Evolutionary conservation across 2,888 invertebrate genomes (phyloP), one percentile per base, ranked within the genome.

Genomic region (Sylvicola cinctus): DNA sequence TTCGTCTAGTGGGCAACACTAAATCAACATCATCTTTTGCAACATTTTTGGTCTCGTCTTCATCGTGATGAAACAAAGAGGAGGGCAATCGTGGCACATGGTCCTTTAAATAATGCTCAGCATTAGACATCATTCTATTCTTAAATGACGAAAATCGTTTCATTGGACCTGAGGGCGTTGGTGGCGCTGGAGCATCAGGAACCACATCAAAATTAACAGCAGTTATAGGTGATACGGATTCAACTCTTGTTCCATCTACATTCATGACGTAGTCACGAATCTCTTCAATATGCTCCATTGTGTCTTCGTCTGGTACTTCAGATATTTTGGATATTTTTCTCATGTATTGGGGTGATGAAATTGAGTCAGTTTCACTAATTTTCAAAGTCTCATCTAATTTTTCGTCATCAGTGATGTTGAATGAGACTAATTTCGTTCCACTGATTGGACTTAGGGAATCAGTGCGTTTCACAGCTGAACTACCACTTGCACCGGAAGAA

Each of bases 91-190:
- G 62, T 50, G 49, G 69, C 52, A 45, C 64, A 59, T 36, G 65
- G 40, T 67, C 66, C 56, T 39, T 54, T 38, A 42, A 67, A 57
- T 46, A 68, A 3, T 63, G 51, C 45, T 68, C 67, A 2, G 66
- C 66, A 40, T 68, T 68, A 40, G 66, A 61, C 3, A 68, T 53
- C 39, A 69, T 42, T 51, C 61, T 57, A 36, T 56, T 50, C 40
- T 50, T 54, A 27, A 50, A 50, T 4, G 49, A 54, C 27, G 55
- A 57, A 36, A 28, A 28, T 29, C 44, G 43, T 36, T 45, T 41
- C 20, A 45, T 36, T 27, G 40, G 37, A 32, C 40, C 36, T n/a
- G 57, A 38, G 3, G 61, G 62, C 2, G 53, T 47, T 0, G 64
- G 63, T 2, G 67, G 67, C 3, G 68, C 62, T 5, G 64, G 54